phyloP scores from a whole-genome alignment of 2,113 vertebrate genomes.

The Phyllostomus hastatus region DNA sequence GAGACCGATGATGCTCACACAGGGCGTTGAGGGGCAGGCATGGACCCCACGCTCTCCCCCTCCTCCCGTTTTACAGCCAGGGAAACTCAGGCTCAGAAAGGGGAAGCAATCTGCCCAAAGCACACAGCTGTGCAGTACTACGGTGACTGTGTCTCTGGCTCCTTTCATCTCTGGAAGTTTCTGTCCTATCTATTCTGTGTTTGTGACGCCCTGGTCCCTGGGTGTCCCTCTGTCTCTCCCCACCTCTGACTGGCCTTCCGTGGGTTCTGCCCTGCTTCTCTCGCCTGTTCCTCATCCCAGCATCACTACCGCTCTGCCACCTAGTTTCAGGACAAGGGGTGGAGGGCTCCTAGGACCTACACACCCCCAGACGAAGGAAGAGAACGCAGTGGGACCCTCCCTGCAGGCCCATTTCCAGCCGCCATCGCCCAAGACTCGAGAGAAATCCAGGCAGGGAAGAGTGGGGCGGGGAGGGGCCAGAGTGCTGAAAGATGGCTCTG shows the following conservation, averaged over 20 bases:
- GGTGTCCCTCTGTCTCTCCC: background rate
- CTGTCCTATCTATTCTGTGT: background rate
- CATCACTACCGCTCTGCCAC: background rate
- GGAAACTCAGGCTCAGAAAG: background rate
- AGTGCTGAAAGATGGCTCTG: background rate
- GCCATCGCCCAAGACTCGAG: background rate
- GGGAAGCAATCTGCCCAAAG: background rate
- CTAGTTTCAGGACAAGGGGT: background rate
- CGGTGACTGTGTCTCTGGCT: background rate
- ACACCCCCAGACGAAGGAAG: background rate
- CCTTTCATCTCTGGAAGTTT: too few relatives aligned
- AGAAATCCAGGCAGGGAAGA: background rate
- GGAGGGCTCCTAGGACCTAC: too few relatives aligned
- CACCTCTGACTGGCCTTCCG: background rate
- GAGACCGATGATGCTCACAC: background rate
- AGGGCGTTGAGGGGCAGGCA: rapidly evolving
- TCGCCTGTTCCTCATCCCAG: background rate
- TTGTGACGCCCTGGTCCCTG: background rate
- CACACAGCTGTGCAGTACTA: rapidly evolving
- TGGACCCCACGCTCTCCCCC: background rate
- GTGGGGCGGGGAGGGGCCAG: background rate
- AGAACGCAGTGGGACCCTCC: background rate
- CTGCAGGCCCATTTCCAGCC: background rate
- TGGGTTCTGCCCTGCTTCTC: background rate
- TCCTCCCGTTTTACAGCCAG: background rate